Conservation (phyloP, 2,888 invertebrate genomes). For the Perizoma affinitatum region DNA sequence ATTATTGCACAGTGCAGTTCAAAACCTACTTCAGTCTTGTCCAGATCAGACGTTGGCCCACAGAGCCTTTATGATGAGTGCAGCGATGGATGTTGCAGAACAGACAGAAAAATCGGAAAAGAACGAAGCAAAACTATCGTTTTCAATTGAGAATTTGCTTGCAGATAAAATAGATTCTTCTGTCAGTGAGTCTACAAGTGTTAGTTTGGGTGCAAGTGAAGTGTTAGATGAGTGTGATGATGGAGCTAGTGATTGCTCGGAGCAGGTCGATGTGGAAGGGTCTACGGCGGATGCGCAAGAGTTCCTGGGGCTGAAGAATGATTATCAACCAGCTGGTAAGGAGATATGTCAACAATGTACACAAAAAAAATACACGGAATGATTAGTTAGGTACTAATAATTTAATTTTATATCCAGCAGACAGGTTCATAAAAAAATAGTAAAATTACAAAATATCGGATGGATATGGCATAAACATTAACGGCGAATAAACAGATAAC, state of each 20-base stretch:
- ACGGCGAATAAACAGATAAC: no score
- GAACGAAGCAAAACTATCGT: slow-evolving; percentile 64
- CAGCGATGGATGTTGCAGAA: slow-evolving; percentile 56
- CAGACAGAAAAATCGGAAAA: slow-evolving; percentile 53
- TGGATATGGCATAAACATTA: no score
- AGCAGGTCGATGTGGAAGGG: slow-evolving; percentile 73
- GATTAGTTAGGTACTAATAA: no score
- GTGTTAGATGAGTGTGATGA: slow-evolving; percentile 57
- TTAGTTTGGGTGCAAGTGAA: slow-evolving; percentile 43
- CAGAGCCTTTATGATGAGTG: neutral
- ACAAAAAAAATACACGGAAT: no score
- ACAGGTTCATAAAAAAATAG: no score
- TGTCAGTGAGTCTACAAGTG: slow-evolving; percentile 32
- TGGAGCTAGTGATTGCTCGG: slow-evolving; percentile 62
- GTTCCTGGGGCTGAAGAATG: slow-evolving; percentile 56
- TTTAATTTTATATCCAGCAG: no score
- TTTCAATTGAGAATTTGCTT: slow-evolving; percentile 74
- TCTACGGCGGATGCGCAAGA: slow-evolving; percentile 66
- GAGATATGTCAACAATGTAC: no score
- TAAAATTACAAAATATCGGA: no score
- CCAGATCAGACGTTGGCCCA: slow-evolving; percentile 11
- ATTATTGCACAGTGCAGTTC: slow-evolving; percentile 55
- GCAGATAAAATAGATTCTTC: slow-evolving; percentile 64
- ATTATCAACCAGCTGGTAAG: slow-evolving; percentile 70
- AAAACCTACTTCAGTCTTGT: slow-evolving; percentile 5